A percentile compares a stretch with the other conserved stretches of the same genome.
phyloP scores from a whole-genome alignment of 2,113 vertebrate genomes.

The Recurvirostra avosetta region DNA sequence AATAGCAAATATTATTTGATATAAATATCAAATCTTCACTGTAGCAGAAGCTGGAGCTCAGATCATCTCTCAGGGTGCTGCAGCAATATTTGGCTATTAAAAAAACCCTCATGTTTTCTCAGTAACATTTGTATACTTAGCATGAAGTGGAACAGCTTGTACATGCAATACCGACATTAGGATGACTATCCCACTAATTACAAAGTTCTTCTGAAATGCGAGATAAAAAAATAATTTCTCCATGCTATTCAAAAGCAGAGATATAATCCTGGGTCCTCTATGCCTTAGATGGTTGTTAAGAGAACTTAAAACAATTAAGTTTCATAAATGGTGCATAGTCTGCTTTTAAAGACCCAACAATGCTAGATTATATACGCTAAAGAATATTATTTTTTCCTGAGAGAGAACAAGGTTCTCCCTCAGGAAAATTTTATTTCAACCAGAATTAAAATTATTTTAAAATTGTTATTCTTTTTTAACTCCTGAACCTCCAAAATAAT shows the following conservation, averaged over 20 bases:
- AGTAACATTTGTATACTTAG: neutral
- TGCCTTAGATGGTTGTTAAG: neutral
- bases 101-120: neutral
- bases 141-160: neutral
- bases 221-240: neutral
- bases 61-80: neutral
- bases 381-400: accelerated
- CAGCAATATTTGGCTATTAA: neutral
- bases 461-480: neutral
- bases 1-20: neutral
- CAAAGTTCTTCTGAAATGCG: neutral
- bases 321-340: neutral
- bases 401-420: neutral
- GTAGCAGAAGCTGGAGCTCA: neutral
- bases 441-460: neutral
- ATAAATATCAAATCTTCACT: neutral
- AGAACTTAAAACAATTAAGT: neutral
- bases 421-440: neutral
- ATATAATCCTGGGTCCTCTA: neutral
- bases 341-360: neutral
- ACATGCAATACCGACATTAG: neutral
- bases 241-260: neutral
- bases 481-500: neutral
- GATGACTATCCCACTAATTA: neutral
- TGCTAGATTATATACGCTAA: neutral